Percentiles rank a stretch among this genome's conserved stretches.
Conservation (phyloP, 2,113 vertebrate genomes). For the Rhipidura dahli region DNA sequence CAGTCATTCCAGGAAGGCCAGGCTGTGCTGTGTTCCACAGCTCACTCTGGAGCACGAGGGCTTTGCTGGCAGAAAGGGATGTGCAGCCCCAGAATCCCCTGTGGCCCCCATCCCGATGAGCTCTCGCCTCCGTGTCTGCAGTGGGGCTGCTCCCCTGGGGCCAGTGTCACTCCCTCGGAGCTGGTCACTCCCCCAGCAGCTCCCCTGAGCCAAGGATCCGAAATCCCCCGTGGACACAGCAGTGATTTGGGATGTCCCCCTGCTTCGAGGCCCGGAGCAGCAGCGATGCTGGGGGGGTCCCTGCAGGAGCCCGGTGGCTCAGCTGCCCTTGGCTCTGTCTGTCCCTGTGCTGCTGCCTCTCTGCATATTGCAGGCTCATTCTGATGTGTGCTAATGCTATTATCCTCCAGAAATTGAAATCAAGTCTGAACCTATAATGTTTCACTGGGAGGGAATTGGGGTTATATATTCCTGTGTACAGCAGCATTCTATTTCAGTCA, state of each 20-base stretch:
- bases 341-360: conserved; percentile 40
- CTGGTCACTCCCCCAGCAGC: background rate
- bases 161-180: fast-evolving
- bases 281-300: background rate
- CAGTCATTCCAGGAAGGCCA: fast-evolving
- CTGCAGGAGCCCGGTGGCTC: background rate
- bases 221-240: fast-evolving
- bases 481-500: conserved; percentile 85
- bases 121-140: fast-evolving
- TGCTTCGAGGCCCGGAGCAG: background rate
- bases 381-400: conserved; percentile 77
- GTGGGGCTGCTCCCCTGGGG: background rate
- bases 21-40: fast-evolving
- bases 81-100: no score
- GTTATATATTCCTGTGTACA: conserved; percentile 84
- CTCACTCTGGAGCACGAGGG: fast-evolving
- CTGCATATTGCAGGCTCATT: conserved; percentile 66
- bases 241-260: fast-evolving
- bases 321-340: conserved; percentile 7
- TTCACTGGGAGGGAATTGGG: conserved; percentile 84
- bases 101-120: fast-evolving
- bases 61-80: background rate
- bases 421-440: conserved; percentile 84
- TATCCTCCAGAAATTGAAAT: conserved; percentile 86
- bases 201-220: fast-evolving